Evolutionary conservation across 2,113 vertebrate genomes (phyloP), one percentile per base, ranked within the genome.

Genomic region (Apistogramma diplotaenia): DNA sequence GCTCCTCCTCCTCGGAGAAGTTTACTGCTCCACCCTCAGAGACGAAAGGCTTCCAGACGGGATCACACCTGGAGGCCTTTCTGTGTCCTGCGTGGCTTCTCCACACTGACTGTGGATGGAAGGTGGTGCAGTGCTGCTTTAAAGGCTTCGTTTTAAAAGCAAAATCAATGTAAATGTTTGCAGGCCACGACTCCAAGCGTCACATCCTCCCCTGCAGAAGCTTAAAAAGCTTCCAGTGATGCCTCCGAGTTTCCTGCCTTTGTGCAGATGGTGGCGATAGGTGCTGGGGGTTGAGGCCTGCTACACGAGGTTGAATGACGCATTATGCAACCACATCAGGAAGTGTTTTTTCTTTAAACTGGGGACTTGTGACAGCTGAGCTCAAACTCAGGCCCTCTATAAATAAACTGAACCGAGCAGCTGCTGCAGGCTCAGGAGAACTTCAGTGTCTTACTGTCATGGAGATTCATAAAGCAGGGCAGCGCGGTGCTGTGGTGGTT

Each of bases 311-410:
- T 31, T 37, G 58, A 72, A 67, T 81, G 80, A 84, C 49, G 77
- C 75, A 74, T 67, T 33, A 55, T 59, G 3, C 23, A 54, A 59
- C 84, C 71, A 33, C 75, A 82, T 59, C 19, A 82, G 61, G 79
- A 88, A 62, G 33, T 33, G 18, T 33, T 46, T 7, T n/a, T n/a
- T 10, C 43, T 65, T 59, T 43, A 25, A 4, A 27, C 62, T 0
- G 62, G 40, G 40, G 62, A 67, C 27, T 21, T 33, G 57, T 37
- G 13, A 62, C 31, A 74, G 78, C 78, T 74, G 57, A 33, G 46
- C 33, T 43, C 19, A 16, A 74, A 43, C 56, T 54, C n/a, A n/a
- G n/a, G n/a, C n/a, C n/a, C n/a, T n/a, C n/a, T 49, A 3, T 49
- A 67, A 67, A 67, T 0, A 1, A 67, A 19, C 27, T 29, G 23